Base-by-base conservation (phyloP, 1,140 invertebrate species). In the Drosophila insularis region DNA sequence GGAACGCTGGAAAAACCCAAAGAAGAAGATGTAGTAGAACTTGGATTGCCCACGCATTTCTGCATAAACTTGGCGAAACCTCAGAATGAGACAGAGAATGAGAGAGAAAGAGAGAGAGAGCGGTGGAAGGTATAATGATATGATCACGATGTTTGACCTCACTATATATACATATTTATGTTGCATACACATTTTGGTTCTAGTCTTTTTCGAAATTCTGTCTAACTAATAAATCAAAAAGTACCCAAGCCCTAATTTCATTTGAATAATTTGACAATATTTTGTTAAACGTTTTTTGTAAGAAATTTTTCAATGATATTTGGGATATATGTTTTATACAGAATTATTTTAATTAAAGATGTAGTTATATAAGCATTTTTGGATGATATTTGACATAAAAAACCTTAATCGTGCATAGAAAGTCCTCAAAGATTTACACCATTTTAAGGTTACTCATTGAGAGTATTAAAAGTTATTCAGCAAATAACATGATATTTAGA, bases 1-100 rank as follows among this genome's bases (percentile, higher is more conserved):
- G 74, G 60, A 50, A 50, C 43, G 39, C 73, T 76, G 74, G 74
- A 27, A n/a, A 63, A 46, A 19, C 19, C 71, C 56, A 67, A 60
- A 50, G 10, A 63, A 50, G 23, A 50, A 37, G 27, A n/a, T n/a
- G 59, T 59, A 56, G 58, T 63, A 53, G 64, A 43, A 6, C 40
- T 14, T 46, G 23, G 35, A 19, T 50, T 35, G 50, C 63, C 63
- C 63, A 64, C 63, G 63, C 27, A 35, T 58, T 27, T 23, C 43
- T 46, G 10, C 43, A 19, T 5, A 46, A 46, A 46, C 43, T 46
- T 46, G 43, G 60, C 54, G 32, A 32, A n/a, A 8, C n/a, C 19
- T 21, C 46, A 27, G 27, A 27, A 27, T 27, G 27, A 27, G 27
- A 27, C 27, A 21, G 21, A 21, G 21, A 21, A 1, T 5, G 27